Evolutionary conservation across 2,888 invertebrate genomes (phyloP).

Genomic region (Allophyes oxyacanthae): DNA sequence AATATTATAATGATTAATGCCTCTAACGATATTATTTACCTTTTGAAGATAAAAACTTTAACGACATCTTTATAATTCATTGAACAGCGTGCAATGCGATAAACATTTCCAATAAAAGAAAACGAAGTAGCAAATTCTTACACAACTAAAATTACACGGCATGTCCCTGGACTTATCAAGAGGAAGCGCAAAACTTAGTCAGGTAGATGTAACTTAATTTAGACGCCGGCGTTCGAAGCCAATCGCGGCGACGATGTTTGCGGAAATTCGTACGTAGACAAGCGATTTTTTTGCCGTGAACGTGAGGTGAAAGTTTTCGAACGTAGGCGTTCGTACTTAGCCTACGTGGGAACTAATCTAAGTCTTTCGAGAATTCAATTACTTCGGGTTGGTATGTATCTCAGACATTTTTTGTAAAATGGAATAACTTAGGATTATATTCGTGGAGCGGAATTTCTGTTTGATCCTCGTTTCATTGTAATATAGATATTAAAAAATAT

Average conservation of each 20-base stretch:
- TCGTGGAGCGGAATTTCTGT: too few species aligned
- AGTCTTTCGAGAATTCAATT: slow-evolving; percentile 28
- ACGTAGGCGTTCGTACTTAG: slow-evolving; percentile 48
- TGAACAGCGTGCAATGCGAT: slow-evolving; percentile 27
- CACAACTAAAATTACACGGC: slow-evolving; percentile 47
- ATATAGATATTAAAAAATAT: too few species aligned
- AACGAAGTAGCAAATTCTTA: slow-evolving; percentile 28
- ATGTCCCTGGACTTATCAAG: slow-evolving; percentile 51
- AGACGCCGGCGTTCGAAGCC: slow-evolving; percentile 68
- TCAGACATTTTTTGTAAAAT: slow-evolving; percentile 21
- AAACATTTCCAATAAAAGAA: slow-evolving; percentile 31
- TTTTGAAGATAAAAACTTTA: too few species aligned
- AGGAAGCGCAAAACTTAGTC: slow-evolving; percentile 65
- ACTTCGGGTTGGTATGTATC: slow-evolving; percentile 28
- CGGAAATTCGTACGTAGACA: slow-evolving; percentile 75
- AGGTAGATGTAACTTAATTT: slow-evolving; percentile 81
- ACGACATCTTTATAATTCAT: slow-evolving; percentile 17
- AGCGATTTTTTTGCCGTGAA: slow-evolving; percentile 74
- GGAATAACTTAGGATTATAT: neutral
- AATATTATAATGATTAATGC: too few species aligned
- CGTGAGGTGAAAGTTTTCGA: slow-evolving; percentile 73
- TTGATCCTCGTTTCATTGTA: too few species aligned
- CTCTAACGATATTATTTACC: too few species aligned
- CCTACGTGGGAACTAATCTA: slow-evolving; percentile 57
- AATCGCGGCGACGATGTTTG: slow-evolving; percentile 73